Base-by-base conservation (phyloP, 2,888 invertebrate species). In the Oscheius sp. region DNA sequence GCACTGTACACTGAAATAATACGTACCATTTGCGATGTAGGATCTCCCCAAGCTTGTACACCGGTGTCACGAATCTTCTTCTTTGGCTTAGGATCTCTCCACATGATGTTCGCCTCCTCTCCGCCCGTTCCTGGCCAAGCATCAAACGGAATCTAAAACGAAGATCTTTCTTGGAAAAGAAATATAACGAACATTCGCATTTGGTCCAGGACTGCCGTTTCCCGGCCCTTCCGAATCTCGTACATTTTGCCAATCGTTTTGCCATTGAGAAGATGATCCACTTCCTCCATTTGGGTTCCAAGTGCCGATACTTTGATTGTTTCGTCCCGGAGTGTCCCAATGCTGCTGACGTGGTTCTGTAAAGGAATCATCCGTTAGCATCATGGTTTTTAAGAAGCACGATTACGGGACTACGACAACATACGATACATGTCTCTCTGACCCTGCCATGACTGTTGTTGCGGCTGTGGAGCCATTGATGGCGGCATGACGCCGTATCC, bases 51-150 rank as follows among this genome's bases (percentile, higher is more conserved):
- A 16, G 45, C 21, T n/a, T 46, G 52, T 27, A 56, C 56, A 21
- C 70, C 70, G 7, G 70, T 59, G 23, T 70, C 70, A 21, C 59
- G 45, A 16, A 70, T 59, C 29, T 59, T 70, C 49, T 61, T 58
- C 53, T 70, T 70, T n/a, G 58, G 58, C 52, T 70, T 70, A 3
- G 70, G 70, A 45, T 70, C 69, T 25, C 56, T 16, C 66, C 66
- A 66, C 63, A 63, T 63, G 16, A 29, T 29, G 52, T 27, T 35
- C 7, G n/a, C 66, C n/a, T 49, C 49, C 1, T 49, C 52, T n/a
- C 18, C 25, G 7, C 66, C 66, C 3, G 52, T 29, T 7, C 52
- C 35, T 66, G 66, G 52, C 66, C 66, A 66, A 18, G 66, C 27
- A 35, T 66, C 66, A 18, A 52, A 66, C 1, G n/a, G 16, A 21